Conservation (phyloP, 2,113 vertebrate species). For the Chaenocephalus aceratus region DNA sequence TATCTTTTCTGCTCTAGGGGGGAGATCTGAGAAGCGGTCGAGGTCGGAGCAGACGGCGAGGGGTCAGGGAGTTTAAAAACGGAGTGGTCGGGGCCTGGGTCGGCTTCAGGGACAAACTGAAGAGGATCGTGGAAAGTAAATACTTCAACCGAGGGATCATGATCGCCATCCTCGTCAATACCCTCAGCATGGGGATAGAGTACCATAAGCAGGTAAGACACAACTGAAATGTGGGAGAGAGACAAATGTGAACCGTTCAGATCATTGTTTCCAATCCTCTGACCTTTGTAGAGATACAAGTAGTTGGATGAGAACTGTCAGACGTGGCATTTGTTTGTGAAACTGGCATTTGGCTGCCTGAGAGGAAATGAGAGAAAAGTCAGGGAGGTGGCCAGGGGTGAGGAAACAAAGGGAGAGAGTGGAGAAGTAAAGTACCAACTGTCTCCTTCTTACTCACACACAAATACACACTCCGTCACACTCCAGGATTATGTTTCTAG, state of each 20-base stretch:
- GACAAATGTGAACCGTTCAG: background rate
- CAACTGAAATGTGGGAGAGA: background rate
- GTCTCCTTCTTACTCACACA: slow-evolving; percentile 19
- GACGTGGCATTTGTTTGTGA: background rate
- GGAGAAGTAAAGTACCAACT: background rate
- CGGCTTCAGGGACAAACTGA: slow-evolving; percentile 86
- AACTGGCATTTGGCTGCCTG: slow-evolving; percentile 14
- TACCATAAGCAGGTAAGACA: slow-evolving; percentile 93
- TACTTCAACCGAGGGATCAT: slow-evolving; percentile 98
- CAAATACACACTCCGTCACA: slow-evolving; percentile 20
- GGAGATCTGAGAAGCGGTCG: slow-evolving; percentile 61
- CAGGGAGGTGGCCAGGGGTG: background rate
- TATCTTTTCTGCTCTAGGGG: slow-evolving; percentile 40
- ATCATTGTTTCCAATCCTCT: background rate
- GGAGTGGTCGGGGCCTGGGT: slow-evolving; percentile 78
- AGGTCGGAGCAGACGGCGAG: slow-evolving; percentile 57
- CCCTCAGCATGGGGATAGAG: slow-evolving; percentile 98
- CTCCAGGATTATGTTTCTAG: slow-evolving; percentile 25
- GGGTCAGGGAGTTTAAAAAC: slow-evolving; percentile 75
- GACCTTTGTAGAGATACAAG: background rate
- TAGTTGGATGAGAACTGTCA: background rate
- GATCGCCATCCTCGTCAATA: slow-evolving; percentile 97
- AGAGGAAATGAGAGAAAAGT: background rate
- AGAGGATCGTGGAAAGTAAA: slow-evolving; percentile 95
- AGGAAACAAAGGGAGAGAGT: background rate